phyloP scores from a whole-genome alignment of 1,140 invertebrate species.

The Phthorimaea operculella region DNA sequence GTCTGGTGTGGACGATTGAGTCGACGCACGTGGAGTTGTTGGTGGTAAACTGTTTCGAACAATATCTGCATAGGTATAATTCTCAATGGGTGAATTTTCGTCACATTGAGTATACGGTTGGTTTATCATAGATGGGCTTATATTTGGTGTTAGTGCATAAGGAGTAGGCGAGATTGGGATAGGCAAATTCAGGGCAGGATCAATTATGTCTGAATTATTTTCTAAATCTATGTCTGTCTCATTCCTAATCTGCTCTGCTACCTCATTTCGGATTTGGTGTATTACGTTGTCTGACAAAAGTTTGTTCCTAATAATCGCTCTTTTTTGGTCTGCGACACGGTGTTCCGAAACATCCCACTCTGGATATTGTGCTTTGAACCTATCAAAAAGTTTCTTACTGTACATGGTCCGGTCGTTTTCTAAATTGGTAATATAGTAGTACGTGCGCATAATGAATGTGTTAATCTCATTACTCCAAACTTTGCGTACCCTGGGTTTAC shows the following conservation, averaged over 20 bases:
- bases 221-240: not conserved
- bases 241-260: not conserved
- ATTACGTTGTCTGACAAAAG: not conserved
- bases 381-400: constrained; percentile 5
- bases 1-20: not conserved
- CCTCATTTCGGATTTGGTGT: constrained; percentile 2
- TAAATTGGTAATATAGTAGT: constrained; percentile 7
- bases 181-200: too few relatives aligned
- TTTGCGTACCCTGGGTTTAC: constrained; percentile 11
- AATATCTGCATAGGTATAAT: not conserved
- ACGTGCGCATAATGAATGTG: constrained; percentile 10
- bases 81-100: too few relatives aligned
- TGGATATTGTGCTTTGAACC: constrained; percentile 8
- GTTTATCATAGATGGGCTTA: not conserved
- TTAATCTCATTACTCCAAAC: constrained; percentile 10
- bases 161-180: not conserved
- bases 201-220: not conserved
- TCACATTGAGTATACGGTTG: not conserved
- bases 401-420: constrained; percentile 9
- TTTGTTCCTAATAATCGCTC: constrained; percentile 11
- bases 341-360: constrained; percentile 6
- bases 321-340: constrained; percentile 9
- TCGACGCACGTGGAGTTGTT: not conserved
- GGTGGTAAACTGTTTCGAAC: not conserved
- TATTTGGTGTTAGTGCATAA: not conserved